A percentile compares a stretch with the other conserved stretches of the same genome.
phyloP scores from a whole-genome alignment of 2,113 vertebrate species.

The Heloderma charlesbogerti region DNA sequence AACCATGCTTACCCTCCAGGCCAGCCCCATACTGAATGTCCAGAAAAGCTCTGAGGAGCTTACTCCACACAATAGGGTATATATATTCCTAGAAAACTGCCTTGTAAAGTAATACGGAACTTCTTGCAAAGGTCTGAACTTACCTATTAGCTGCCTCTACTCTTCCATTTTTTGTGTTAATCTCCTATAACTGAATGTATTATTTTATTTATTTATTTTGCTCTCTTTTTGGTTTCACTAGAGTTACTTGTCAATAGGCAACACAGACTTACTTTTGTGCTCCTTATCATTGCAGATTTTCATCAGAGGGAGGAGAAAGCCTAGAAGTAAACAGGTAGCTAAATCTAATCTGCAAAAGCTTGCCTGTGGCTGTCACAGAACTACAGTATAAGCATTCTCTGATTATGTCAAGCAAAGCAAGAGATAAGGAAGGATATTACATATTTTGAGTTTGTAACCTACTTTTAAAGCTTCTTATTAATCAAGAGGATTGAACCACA shows the following conservation, averaged over 20 bases:
- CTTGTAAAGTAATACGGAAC: background rate
- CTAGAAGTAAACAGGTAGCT: background rate
- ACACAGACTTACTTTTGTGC: background rate
- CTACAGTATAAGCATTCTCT: slow-evolving; percentile 1
- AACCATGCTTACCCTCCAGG: too few species aligned
- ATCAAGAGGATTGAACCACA: background rate
- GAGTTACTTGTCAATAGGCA: background rate
- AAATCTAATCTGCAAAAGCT: slow-evolving; percentile 10
- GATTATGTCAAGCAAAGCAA: slow-evolving; percentile 10
- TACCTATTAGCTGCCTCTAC: background rate
- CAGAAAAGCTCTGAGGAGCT: background rate
- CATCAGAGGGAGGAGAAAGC: background rate
- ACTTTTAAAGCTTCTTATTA: slow-evolving; percentile 9
- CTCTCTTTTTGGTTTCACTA: background rate
- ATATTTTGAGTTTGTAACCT: slow-evolving; percentile 5
- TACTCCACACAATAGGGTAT: background rate
- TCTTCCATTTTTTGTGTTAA: background rate
- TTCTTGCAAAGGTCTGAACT: background rate
- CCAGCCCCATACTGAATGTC: too few species aligned
- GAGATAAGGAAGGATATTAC: slow-evolving; percentile 11
- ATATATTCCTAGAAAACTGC: background rate
- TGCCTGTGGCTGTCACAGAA: slow-evolving; percentile 16
- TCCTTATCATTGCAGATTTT: background rate
- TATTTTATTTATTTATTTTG: background rate
- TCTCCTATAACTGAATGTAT: background rate